These are phyloP conservation scores for Tragopan temminckii DNA, from an alignment of 2,797 vertebrate species.

Conservation along the genomic window DNA sequence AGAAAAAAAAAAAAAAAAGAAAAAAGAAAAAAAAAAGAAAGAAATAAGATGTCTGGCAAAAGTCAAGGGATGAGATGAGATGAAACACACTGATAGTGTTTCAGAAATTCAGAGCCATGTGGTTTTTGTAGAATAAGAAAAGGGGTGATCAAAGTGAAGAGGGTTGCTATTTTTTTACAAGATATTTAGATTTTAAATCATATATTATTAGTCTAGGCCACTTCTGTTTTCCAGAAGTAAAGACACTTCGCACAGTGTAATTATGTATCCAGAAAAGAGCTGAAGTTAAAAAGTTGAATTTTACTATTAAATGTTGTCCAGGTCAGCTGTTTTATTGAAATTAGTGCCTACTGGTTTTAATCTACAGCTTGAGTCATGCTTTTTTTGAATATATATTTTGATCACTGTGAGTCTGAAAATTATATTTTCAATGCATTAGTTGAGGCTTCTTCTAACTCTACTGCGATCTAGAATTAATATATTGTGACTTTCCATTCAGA, in stretches of 20 bases:
- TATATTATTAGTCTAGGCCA: slow-evolving; percentile 5
- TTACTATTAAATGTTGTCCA: neutral
- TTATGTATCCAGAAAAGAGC: slow-evolving; percentile 11
- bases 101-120: slow-evolving; percentile 48
- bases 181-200: slow-evolving; percentile 26
- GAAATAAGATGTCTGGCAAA: neutral
- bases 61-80: slow-evolving; percentile 13
- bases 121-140: slow-evolving; percentile 45
- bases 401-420: neutral
- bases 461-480: neutral
- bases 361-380: neutral
- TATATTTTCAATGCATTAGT: fast-evolving
- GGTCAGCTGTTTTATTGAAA: neutral
- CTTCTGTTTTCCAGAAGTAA: slow-evolving; percentile 26
- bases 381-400: neutral
- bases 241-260: neutral
- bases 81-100: neutral
- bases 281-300: slow-evolving; percentile 40
- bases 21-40: too few species aligned
- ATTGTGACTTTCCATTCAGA: neutral
- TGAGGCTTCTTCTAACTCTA: neutral
- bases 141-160: slow-evolving; percentile 32
- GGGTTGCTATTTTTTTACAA: slow-evolving; percentile 8
- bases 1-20: too few species aligned
- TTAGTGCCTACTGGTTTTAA: neutral